phyloP scores from a whole-genome alignment of 2,797 vertebrate species.

The Enteromius viviparus region DNA sequence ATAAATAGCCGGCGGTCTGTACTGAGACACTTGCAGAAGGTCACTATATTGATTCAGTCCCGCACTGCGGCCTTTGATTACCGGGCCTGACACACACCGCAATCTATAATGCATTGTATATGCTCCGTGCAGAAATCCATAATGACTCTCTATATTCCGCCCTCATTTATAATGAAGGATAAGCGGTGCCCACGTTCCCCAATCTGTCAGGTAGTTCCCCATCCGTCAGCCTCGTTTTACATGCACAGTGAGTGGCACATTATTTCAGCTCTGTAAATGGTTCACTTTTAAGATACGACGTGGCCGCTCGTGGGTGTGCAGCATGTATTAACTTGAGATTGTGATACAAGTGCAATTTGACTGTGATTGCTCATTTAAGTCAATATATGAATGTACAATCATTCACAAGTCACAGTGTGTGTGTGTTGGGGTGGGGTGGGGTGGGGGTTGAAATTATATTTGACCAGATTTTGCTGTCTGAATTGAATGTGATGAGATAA shows the following conservation, averaged over 20 bases:
- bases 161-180: constrained; percentile 49
- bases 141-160: constrained; percentile 52
- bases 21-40: constrained; percentile 47
- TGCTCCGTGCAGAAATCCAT: constrained; percentile 51
- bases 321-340: constrained; percentile 33
- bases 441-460: neutral
- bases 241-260: constrained; percentile 49
- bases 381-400: constrained; percentile 24
- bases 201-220: constrained; percentile 30
- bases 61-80: constrained; percentile 49
- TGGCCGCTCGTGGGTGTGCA: constrained; percentile 16
- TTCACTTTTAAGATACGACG: constrained; percentile 35
- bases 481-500: constrained; percentile 23
- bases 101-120: constrained; percentile 58
- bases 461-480: neutral
- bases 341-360: constrained; percentile 25
- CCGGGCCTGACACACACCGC: constrained; percentile 43
- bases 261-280: constrained; percentile 49
- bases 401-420: constrained; percentile 8
- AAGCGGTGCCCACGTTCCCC: constrained; percentile 35
- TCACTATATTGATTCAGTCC: constrained; percentile 53
- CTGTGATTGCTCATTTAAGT: constrained; percentile 40
- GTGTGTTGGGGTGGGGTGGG: neutral
- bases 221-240: constrained; percentile 35
- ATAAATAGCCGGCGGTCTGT: constrained; percentile 31